These are phyloP conservation scores for Oryzias melastigma DNA, from an alignment of 2,113 vertebrate species.

Conservation along the genomic window DNA sequence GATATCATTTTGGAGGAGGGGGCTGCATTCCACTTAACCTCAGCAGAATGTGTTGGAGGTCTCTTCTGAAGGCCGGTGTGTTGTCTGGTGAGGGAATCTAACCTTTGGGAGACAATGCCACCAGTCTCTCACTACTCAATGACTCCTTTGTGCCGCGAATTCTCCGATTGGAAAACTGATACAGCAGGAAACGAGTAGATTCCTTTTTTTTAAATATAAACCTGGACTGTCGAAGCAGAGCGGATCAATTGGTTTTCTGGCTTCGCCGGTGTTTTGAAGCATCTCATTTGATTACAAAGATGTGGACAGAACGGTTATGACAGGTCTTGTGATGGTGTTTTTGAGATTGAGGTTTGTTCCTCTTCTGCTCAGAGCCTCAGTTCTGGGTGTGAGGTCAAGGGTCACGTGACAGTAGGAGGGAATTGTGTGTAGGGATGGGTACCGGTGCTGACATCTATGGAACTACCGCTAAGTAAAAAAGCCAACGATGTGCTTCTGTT, in stretches of 20 bases:
- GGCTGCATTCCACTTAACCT: conserved; percentile 78
- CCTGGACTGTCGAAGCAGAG: conserved; percentile 40
- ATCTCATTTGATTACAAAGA: background rate
- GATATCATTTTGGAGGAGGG: too few relatives aligned
- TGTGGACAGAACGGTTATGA: background rate
- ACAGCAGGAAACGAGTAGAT: conserved; percentile 69
- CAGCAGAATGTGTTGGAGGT: conserved; percentile 67
- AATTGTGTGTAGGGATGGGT: background rate
- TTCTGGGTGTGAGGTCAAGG: conserved; percentile 1
- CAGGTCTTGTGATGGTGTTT: background rate
- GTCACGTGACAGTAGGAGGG: conserved; percentile 10
- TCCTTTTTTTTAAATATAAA: conserved; percentile 46
- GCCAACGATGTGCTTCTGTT: too few relatives aligned
- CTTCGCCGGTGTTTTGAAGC: conserved; percentile 12
- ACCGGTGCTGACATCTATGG: background rate
- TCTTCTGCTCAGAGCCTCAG: conserved; percentile 14
- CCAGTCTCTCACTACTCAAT: conserved; percentile 81
- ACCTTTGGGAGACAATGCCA: conserved; percentile 82
- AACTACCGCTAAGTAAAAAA: too few relatives aligned
- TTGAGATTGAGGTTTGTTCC: conserved; percentile 2
- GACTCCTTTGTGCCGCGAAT: conserved; percentile 77
- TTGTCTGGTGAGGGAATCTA: conserved; percentile 69
- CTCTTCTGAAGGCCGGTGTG: conserved; percentile 61
- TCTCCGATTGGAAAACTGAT: conserved; percentile 80
- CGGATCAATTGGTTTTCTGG: conserved; percentile 52